Base-by-base conservation (phyloP, 2,113 vertebrate genomes). In the Danionella cerebrum region DNA sequence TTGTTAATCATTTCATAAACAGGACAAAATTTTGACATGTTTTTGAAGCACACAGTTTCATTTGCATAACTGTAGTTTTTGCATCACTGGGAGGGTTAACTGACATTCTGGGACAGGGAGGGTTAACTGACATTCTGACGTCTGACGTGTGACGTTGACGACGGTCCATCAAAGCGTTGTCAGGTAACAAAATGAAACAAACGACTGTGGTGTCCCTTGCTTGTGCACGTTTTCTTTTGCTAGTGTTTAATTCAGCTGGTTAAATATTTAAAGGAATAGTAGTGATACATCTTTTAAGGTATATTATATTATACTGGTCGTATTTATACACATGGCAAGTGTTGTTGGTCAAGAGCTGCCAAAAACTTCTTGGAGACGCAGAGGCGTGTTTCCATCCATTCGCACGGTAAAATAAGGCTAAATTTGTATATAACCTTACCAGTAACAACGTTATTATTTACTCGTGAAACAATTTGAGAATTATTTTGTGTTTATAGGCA, bases 401-500 rank as follows among this genome's bases (percentile, higher is more conserved):
- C 42, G 57, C 16, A 44, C 21, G 80, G 88, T 88, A 70, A 6
- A 29, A 12, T 12, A 42, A 41, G 2, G 36, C 3, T 48, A 16
- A 16, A 16, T 9, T 14, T 31, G 14, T 16, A 9, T 31, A 12
- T 2, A 25, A 52, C 24, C 1, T 35, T 11, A n/a, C n/a, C n/a
- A n/a, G n/a, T n/a, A n/a, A n/a, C n/a, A n/a, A n/a, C n/a, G n/a
- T 38, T 13, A 45, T 33, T 7, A 53, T 54, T 45, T 52, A 29
- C n/a, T 10, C n/a, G n/a, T n/a, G n/a, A n/a, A n/a, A 8, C 2
- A 50, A 29, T 16, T 18, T 0, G 18, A 2, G 4, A 47, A 13
- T 10, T 29, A 1, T 47, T 33, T 29, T 45, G 48, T 33, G 24
- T 6, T 41, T 21, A 38, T 31, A 95, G 92, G 92, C 89, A 29